Conservation (phyloP, 2,797 vertebrate genomes). For the Otus scops region DNA sequence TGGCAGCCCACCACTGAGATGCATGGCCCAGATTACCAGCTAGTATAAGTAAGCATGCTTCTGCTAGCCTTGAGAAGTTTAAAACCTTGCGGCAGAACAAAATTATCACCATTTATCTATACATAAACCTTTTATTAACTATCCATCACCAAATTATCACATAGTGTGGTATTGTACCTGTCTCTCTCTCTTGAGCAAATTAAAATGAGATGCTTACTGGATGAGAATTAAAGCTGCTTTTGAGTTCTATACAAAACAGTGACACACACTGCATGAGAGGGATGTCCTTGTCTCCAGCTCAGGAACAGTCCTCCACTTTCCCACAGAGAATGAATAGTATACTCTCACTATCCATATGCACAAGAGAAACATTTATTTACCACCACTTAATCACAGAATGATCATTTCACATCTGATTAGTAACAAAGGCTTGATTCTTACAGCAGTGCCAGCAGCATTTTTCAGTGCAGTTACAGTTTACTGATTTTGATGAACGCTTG, state of each 20-base stretch:
- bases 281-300: neutral
- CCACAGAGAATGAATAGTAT: neutral
- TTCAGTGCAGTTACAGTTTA: neutral
- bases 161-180: neutral
- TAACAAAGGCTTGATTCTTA: constrained; percentile 14
- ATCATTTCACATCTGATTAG: constrained; percentile 42
- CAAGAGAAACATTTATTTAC: constrained; percentile 45
- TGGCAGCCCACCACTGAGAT: neutral
- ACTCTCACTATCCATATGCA: neutral
- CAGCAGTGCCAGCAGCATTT: neutral
- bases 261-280: neutral
- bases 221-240: neutral
- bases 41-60: neutral
- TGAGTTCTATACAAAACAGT: neutral
- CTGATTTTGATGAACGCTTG: neutral
- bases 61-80: neutral
- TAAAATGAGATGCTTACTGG: neutral
- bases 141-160: neutral
- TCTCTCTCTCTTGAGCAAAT: neutral
- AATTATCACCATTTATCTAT: neutral
- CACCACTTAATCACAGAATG: constrained; percentile 4
- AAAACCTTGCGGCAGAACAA: neutral
- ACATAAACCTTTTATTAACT: neutral
- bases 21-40: neutral
- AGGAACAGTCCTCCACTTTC: neutral